A percentile compares a stretch with the other conserved stretches of the same genome.
phyloP scores from a whole-genome alignment of 2,113 vertebrate genomes.

The Petrocephalus zakoni region DNA sequence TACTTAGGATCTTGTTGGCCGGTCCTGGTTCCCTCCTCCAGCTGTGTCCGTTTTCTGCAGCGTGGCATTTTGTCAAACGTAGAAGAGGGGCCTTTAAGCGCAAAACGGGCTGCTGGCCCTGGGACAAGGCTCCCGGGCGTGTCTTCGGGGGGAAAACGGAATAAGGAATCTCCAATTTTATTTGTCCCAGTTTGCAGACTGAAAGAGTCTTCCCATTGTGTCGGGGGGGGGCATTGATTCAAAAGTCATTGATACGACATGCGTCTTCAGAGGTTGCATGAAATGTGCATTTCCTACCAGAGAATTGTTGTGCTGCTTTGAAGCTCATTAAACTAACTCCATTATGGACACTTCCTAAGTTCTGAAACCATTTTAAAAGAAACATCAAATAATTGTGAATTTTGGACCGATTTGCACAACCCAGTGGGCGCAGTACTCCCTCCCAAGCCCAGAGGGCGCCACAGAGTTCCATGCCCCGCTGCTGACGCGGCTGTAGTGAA shows the following conservation, averaged over 20 bases:
- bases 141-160: background rate
- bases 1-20: background rate
- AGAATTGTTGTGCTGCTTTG: background rate
- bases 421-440: background rate
- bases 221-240: background rate
- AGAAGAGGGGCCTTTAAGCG: background rate
- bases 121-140: background rate
- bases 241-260: background rate
- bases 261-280: background rate
- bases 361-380: background rate
- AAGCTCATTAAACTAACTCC: background rate
- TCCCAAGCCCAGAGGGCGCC: background rate
- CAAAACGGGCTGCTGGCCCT: background rate
- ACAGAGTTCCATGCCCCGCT: background rate
- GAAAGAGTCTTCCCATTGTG: background rate
- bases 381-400: background rate
- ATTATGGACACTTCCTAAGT: background rate
- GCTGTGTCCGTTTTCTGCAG: background rate
- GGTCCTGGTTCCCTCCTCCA: background rate
- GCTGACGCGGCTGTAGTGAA: background rate
- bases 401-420: background rate
- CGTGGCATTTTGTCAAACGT: background rate
- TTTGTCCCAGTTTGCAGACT: background rate
- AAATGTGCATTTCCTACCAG: background rate
- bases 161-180: background rate